A percentile compares a stretch with the other conserved stretches of the same genome.
phyloP scores from a whole-genome alignment of 2,797 vertebrate genomes.

The Cuniculus paca region DNA sequence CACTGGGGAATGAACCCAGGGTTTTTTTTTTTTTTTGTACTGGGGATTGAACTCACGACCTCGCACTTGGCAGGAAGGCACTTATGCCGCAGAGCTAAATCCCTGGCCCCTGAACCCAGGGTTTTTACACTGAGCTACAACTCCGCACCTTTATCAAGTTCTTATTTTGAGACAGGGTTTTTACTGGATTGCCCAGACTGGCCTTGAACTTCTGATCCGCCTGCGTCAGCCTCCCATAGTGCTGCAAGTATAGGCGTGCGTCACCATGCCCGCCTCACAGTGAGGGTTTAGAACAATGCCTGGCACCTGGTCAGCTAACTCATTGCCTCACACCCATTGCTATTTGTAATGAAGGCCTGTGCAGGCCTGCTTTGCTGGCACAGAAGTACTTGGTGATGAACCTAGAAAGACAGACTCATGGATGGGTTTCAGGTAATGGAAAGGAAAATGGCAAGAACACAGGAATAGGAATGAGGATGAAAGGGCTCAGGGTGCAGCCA shows the following conservation, averaged over 20 bases:
- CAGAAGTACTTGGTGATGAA: not conserved
- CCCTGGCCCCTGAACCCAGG: no score
- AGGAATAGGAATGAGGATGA: not conserved
- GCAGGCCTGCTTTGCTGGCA: not conserved
- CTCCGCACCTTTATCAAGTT: not conserved
- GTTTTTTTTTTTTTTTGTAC: no score
- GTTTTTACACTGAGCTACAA: not conserved
- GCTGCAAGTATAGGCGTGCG: not conserved
- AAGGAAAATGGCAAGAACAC: not conserved
- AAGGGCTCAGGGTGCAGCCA: not conserved
- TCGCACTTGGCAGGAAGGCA: no score
- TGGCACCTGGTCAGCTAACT: not conserved
- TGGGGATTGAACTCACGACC: no score
- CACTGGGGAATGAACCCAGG: not conserved
- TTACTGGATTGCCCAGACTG: not conserved
- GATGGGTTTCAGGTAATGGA: not conserved
- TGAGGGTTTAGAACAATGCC: not conserved
- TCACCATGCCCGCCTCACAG: not conserved
- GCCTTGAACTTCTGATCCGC: not conserved
- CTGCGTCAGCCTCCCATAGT: not conserved
- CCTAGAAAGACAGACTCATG: slow-evolving; percentile 35
- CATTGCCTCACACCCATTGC: not conserved
- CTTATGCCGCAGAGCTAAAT: no score
- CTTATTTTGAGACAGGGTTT: not conserved
- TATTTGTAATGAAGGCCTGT: not conserved